These are phyloP conservation scores for Masticophis lateralis DNA, from an alignment of 2,797 vertebrate species.

Conservation along the genomic window DNA sequence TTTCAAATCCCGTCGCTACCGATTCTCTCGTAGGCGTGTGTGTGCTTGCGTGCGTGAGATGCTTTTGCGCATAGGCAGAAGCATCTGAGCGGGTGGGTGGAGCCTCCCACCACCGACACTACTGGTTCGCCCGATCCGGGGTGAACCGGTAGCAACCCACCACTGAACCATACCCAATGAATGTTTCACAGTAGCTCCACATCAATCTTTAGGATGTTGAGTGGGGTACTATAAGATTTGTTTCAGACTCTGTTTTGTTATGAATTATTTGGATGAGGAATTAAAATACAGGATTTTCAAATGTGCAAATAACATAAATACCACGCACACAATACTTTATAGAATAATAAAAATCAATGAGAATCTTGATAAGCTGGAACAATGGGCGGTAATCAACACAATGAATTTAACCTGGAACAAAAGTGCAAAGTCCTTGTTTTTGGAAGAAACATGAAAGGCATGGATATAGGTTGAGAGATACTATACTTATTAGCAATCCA, in stretches of 20 bases:
- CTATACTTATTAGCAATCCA: not conserved
- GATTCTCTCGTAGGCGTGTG: no score
- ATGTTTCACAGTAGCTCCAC: not conserved
- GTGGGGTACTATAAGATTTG: not conserved
- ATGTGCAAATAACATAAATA: not conserved
- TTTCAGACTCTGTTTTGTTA: not conserved
- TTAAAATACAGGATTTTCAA: not conserved
- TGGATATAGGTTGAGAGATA: not conserved
- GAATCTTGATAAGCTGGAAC: not conserved
- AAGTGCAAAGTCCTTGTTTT: not conserved
- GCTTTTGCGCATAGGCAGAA: no score
- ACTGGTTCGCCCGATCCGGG: no score
- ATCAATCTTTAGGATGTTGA: not conserved
- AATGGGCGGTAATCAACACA: not conserved
- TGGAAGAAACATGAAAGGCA: not conserved
- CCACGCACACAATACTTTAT: not conserved
- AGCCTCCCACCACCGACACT: no score
- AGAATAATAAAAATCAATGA: not conserved
- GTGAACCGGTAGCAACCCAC: no score
- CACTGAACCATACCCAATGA: not conserved
- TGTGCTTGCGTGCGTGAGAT: no score
- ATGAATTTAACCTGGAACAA: not conserved
- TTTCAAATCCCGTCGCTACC: no score
- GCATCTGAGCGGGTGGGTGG: no score
- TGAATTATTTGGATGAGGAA: not conserved